Percentiles rank a stretch among this genome's conserved stretches.
These are phyloP conservation scores for Aporophyla nigra DNA, from an alignment of 2,888 invertebrate species.

Conservation along the genomic window DNA sequence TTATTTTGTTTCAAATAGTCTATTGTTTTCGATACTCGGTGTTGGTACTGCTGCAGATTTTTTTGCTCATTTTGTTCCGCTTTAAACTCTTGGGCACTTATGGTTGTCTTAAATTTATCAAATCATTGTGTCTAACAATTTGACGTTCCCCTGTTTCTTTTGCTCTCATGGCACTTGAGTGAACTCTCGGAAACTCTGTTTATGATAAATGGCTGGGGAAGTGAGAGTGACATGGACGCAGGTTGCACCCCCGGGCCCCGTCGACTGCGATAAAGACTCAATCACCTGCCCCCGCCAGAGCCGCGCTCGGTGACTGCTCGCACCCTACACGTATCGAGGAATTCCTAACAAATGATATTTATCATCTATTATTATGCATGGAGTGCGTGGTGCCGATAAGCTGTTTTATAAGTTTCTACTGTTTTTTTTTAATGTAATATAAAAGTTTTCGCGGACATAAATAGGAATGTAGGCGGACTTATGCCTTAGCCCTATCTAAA, in stretches of 20 bases:
- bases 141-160: constrained; percentile 61
- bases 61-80: constrained; percentile 26
- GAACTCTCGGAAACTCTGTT: constrained; percentile 71
- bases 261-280: constrained; percentile 82
- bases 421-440: no score
- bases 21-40: constrained; percentile 62
- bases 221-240: constrained; percentile 78
- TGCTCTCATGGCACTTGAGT: constrained; percentile 63
- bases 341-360: constrained; percentile 78
- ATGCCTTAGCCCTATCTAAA: no score
- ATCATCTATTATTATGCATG: constrained; percentile 76
- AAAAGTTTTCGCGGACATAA: no score
- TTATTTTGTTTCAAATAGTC: constrained; percentile 63
- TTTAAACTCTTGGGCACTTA: constrained; percentile 27
- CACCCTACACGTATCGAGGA: constrained; percentile 73
- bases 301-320: constrained; percentile 70
- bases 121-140: constrained; percentile 52
- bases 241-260: constrained; percentile 79
- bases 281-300: constrained; percentile 84
- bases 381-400: constrained; percentile 77
- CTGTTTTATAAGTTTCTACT: no score
- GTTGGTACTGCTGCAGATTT: constrained; percentile 7
- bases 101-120: constrained; percentile 42
- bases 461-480: no score
- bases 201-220: constrained; percentile 81